Conservation (phyloP, 1,140 invertebrate genomes). For the Homalodisca vitripennis region DNA sequence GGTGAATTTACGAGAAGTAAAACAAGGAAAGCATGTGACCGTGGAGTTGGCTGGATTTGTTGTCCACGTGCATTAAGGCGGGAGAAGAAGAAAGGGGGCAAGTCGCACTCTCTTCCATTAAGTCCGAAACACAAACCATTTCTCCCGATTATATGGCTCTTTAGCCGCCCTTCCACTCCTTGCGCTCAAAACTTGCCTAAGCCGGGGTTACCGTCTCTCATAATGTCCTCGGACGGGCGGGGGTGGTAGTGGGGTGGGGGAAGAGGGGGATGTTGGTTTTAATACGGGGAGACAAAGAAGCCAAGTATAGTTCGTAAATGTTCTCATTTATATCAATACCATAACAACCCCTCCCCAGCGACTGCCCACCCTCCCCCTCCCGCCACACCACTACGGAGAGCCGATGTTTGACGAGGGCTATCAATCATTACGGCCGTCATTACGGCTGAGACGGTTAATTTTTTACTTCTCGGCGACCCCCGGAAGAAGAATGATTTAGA, state of each 20-base stretch:
- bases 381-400: not conserved
- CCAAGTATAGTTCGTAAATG: not conserved
- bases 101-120: constrained; percentile 28
- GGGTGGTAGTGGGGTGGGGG: too few species aligned
- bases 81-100: too few species aligned
- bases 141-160: constrained; percentile 32
- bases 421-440: constrained; percentile 20
- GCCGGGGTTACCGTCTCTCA: constrained; percentile 12
- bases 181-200: constrained; percentile 21
- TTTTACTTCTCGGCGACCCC: constrained; percentile 15
- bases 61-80: constrained; percentile 8
- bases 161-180: constrained; percentile 14
- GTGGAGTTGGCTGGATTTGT: not conserved
- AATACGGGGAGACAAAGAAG: constrained; percentile 7
- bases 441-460: not conserved
- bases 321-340: constrained; percentile 19
- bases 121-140: constrained; percentile 33
- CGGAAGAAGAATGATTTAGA: not conserved
- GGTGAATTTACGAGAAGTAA: constrained; percentile 15
- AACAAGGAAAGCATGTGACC: not conserved
- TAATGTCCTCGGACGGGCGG: constrained; percentile 1
- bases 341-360: not conserved
- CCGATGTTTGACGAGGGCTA: not conserved
- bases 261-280: constrained; percentile 3
- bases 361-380: not conserved